These are phyloP conservation scores for Glaucidium brasilianum DNA, from an alignment of 2,113 vertebrate species.

Conservation along the genomic window DNA sequence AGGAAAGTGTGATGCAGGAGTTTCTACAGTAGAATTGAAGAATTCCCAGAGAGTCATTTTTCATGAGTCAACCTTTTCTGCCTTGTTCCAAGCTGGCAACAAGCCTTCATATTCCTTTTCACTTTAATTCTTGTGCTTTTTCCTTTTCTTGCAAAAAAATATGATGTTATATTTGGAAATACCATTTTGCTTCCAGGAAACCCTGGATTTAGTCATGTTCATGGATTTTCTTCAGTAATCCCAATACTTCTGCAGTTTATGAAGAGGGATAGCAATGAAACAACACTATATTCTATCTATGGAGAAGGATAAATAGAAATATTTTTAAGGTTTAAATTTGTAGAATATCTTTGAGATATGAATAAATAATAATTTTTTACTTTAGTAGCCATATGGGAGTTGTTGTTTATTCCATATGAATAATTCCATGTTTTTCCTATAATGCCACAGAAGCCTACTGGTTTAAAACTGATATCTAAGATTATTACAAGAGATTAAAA, in stretches of 20 bases:
- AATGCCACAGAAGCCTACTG: not conserved
- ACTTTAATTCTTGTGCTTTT: not conserved
- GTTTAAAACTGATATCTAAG: not conserved
- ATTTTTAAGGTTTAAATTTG: not conserved
- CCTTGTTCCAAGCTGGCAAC: not conserved
- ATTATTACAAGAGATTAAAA: not conserved
- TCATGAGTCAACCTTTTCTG: not conserved
- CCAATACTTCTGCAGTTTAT: not conserved
- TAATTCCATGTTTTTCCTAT: not conserved
- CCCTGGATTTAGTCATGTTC: not conserved
- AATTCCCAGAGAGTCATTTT: not conserved
- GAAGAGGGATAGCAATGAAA: not conserved
- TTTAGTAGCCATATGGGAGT: not conserved
- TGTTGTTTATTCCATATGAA: not conserved
- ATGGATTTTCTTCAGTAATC: not conserved
- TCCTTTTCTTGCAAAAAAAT: not conserved
- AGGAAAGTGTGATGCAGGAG: not conserved
- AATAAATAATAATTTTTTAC: not conserved
- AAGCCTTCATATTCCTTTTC: not conserved
- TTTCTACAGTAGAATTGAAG: not conserved
- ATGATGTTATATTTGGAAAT: not conserved
- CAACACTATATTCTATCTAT: not conserved
- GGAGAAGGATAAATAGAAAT: not conserved
- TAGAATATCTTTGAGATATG: not conserved
- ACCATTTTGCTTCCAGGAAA: not conserved